A percentile compares a stretch with the other conserved stretches of the same genome.
Evolutionary conservation across 2,888 invertebrate species (phyloP).

Genomic region (Metacarcinus magister): DNA sequence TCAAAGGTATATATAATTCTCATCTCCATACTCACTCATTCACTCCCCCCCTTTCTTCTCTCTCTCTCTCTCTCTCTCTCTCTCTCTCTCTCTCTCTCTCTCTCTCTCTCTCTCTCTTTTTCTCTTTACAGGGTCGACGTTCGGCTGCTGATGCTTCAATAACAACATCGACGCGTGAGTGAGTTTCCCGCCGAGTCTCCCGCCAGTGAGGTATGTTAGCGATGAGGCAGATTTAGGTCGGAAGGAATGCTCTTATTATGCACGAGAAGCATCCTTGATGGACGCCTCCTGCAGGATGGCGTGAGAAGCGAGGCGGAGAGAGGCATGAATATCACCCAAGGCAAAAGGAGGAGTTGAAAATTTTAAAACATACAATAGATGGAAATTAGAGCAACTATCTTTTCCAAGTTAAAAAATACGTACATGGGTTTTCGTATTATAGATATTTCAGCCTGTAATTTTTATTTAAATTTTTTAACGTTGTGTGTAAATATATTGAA

Average conservation of each 20-base stretch:
- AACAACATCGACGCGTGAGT: neutral
- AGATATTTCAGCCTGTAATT: neutral
- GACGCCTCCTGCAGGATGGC: neutral
- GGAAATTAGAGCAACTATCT: neutral
- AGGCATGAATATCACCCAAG: neutral
- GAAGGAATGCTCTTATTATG: neutral
- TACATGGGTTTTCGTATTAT: neutral
- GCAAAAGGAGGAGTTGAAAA: neutral
- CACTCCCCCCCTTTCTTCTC: slow-evolving; percentile 9
- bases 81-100: slow-evolving; percentile 15
- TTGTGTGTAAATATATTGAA: too few relatives aligned
- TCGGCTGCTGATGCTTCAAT: neutral
- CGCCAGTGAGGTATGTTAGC: neutral
- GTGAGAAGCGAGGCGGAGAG: neutral
- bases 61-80: slow-evolving; percentile 1
- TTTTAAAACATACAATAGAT: neutral
- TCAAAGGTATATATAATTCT: neutral
- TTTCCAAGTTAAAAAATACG: neutral
- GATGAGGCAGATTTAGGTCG: neutral
- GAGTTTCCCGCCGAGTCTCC: neutral
- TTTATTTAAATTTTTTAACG: neutral
- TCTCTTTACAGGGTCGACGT: neutral
- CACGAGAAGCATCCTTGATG: neutral
- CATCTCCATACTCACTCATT: neutral
- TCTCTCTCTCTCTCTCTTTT: neutral